Percentiles rank a stretch among this genome's conserved stretches.
phyloP scores from a whole-genome alignment of 1,140 invertebrate genomes.

The Phthorimaea operculella region DNA sequence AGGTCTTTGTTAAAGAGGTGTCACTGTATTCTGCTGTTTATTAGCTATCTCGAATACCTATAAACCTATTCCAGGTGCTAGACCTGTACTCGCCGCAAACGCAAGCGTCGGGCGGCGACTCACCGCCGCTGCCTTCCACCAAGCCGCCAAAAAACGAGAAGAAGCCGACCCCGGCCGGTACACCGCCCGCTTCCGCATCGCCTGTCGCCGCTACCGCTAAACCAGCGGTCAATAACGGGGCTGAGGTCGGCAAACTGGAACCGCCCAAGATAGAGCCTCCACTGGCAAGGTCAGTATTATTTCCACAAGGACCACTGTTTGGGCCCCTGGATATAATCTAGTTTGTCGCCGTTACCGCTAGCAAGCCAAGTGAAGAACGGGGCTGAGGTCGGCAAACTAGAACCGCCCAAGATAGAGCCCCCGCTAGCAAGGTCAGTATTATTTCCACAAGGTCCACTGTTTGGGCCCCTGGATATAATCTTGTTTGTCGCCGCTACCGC shows the following conservation, averaged over 20 bases:
- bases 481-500: conserved; percentile 42
- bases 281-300: conserved; percentile 10
- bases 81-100: conserved; percentile 85
- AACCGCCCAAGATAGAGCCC: conserved; percentile 42
- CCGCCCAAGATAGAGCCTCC: conserved; percentile 44
- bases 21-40: too few species aligned
- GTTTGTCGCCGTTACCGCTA: conserved; percentile 39
- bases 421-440: too few species aligned
- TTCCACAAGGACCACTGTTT: too few species aligned
- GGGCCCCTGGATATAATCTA: too few species aligned
- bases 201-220: conserved; percentile 40
- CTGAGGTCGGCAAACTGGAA: conserved; percentile 41
- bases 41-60: too few species aligned
- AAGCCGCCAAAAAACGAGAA: conserved; percentile 62
- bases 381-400: conserved; percentile 40
- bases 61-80: conserved; percentile 77
- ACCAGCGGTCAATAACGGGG: conserved; percentile 58
- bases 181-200: conserved; percentile 64
- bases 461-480: too few species aligned
- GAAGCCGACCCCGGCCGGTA: conserved; percentile 52
- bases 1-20: too few species aligned
- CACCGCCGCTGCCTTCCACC: conserved; percentile 69
- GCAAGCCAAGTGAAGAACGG: conserved; percentile 60
- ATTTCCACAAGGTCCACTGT: too few species aligned
- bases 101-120: conserved; percentile 69